Conservation (phyloP, 2,797 vertebrate species). For the Hemitrygon akajei region DNA sequence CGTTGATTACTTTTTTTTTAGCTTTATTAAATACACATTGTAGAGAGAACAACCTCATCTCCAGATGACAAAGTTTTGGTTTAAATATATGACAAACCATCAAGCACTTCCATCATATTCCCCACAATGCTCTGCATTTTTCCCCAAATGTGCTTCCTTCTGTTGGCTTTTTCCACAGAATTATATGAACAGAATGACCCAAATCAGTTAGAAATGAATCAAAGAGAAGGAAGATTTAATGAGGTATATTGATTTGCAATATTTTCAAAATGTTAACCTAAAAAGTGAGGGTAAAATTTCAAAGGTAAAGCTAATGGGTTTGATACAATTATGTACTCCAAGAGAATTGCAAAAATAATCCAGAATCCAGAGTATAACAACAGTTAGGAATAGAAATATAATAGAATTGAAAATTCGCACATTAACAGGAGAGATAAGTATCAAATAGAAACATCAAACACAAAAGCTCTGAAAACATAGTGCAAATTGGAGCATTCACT, state of each 20-base stretch:
- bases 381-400: not conserved
- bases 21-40: slow-evolving; percentile 20
- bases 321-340: not conserved
- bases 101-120: not conserved
- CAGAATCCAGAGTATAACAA: not conserved
- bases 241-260: not conserved
- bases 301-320: not conserved
- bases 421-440: not conserved
- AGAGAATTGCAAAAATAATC: not conserved
- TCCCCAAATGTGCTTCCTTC: slow-evolving; percentile 18
- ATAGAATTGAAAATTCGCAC: not conserved
- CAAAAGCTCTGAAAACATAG: not conserved
- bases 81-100: not conserved
- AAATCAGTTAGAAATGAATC: not conserved
- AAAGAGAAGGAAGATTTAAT: not conserved
- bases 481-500: slow-evolving; percentile 14
- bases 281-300: not conserved
- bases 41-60: slow-evolving; percentile 34
- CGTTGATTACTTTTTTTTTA: slow-evolving; percentile 5
- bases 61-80: not conserved
- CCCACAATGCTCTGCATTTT: not conserved
- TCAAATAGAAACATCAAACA: not conserved
- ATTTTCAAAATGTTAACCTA: not conserved
- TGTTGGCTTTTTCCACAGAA: not conserved
- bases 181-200: not conserved